phyloP scores from a whole-genome alignment of 2,888 invertebrate species.

The Auanema freiburgensis region DNA sequence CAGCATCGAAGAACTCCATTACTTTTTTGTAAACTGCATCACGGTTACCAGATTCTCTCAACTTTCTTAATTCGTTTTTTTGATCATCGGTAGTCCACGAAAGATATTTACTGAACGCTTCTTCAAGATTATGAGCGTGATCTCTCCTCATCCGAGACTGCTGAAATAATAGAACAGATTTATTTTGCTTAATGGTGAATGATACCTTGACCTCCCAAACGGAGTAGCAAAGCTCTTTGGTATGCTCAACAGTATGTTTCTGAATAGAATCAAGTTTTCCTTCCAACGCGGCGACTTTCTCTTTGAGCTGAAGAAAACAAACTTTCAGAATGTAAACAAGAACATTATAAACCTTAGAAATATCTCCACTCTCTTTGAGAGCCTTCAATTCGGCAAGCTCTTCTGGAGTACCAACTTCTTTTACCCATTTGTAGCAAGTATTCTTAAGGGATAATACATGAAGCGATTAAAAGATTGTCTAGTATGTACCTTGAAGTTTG shows the following conservation, averaged over 20 bases:
- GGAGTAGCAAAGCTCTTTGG: constrained; percentile 30
- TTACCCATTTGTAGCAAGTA: constrained; percentile 34
- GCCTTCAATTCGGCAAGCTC: constrained; percentile 18
- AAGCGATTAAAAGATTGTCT: not conserved
- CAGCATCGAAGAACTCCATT: constrained; percentile 21
- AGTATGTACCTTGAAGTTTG: constrained; percentile 33
- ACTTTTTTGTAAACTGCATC: constrained; percentile 19
- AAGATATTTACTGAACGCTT: constrained; percentile 23
- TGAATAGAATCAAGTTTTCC: constrained; percentile 30
- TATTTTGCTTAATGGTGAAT: not conserved
- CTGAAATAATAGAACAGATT: not conserved
- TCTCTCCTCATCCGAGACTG: too few species aligned
- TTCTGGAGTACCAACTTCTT: constrained; percentile 32
- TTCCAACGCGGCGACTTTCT: constrained; percentile 27
- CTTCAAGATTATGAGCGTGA: constrained; percentile 12
- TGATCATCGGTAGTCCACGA: constrained; percentile 37
- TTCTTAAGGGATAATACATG: too few species aligned
- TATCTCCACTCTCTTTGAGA: constrained; percentile 3
- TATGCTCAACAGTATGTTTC: constrained; percentile 44
- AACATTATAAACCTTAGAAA: constrained; percentile 1
- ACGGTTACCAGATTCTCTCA: constrained; percentile 7
- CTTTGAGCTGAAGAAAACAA: constrained; percentile 10
- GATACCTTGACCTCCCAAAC: constrained; percentile 29
- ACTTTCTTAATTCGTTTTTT: constrained; percentile 24
- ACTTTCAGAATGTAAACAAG: not conserved